phyloP scores from a whole-genome alignment of 2,797 vertebrate genomes.

The Coluber constrictor region DNA sequence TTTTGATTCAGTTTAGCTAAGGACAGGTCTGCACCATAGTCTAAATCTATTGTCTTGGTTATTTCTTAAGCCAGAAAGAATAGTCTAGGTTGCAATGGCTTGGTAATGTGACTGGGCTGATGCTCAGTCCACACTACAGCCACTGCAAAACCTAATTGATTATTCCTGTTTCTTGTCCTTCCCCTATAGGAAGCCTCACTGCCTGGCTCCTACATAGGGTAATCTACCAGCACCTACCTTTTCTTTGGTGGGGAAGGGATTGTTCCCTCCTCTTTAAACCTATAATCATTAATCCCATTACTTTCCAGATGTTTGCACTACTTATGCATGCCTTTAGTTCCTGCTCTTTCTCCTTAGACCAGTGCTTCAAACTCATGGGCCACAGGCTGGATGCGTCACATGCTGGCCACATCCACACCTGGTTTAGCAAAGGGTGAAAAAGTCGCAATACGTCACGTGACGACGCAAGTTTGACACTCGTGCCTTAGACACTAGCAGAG shows the following conservation, averaged over 20 bases:
- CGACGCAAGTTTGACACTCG: too few species aligned
- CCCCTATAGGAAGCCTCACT: background rate
- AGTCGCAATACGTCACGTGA: too few species aligned
- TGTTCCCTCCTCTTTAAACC: background rate
- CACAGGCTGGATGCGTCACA: rapidly evolving
- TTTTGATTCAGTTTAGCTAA: background rate
- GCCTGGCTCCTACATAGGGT: background rate
- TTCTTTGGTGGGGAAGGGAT: background rate
- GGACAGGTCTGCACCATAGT: background rate
- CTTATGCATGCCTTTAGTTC: background rate
- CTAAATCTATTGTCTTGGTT: background rate
- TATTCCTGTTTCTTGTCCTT: background rate
- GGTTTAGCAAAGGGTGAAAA: too few species aligned
- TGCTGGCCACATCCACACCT: too few species aligned
- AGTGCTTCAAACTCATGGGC: too few species aligned
- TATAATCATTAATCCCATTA: background rate
- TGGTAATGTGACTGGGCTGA: background rate
- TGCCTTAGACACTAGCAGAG: background rate
- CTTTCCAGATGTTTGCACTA: background rate
- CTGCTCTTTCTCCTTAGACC: background rate
- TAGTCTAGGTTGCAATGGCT: background rate
- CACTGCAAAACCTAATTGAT: background rate
- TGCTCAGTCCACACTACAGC: background rate
- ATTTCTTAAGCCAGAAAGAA: background rate
- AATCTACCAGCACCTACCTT: background rate